Base-by-base conservation (phyloP, 2,113 vertebrate genomes). In the Peucedramus taeniatus region DNA sequence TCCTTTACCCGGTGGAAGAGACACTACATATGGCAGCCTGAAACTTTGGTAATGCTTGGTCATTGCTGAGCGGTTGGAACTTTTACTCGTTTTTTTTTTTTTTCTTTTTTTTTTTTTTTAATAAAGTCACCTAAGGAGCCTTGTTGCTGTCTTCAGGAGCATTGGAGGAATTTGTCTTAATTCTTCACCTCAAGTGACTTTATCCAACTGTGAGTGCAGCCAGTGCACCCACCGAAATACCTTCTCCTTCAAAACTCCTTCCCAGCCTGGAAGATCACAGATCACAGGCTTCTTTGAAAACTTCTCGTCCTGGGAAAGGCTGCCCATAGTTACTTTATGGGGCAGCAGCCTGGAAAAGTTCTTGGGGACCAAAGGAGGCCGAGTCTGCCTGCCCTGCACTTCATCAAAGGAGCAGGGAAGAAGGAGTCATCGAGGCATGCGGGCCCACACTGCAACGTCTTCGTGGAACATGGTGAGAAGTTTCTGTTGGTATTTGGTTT, bases 291-390 rank as follows among this genome's bases (percentile, higher is more conserved):
- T 83, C 74, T 85, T 80, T 2, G 28, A 47, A 89, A 93, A 77
- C 96, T 96, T 98, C 89, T 97, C 26, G 0, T 74, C 93, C 89
- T 83, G 96, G 95, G 84, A 97, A 97, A 97, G 98, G 98, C 98
- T 97, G 80, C 97, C 98, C 96, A 96, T 89, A 96, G 81, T 97
- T 98, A 95, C 98, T 99, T 99, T 99, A 99, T 99, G 99, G 99
- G 99, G 98, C 99, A 99, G 98, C 99, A 99, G 99, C 99, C 99
- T 98, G 99, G 99, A 98, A 99, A 99, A 98, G 98, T 99, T 97
- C 98, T 98, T 97, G 99, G 99, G 98, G 99, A 99, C 98, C 99
- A 99, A 96, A 98, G 99, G 97, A 99, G 99, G 98, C 99, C 99
- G n/a, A 99, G 99, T 98, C 97, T 99, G 97, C 99, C 99, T 40